Percentiles rank a stretch among this genome's conserved stretches.
phyloP scores from a whole-genome alignment of 2,888 invertebrate genomes.

The Nezara viridula region DNA sequence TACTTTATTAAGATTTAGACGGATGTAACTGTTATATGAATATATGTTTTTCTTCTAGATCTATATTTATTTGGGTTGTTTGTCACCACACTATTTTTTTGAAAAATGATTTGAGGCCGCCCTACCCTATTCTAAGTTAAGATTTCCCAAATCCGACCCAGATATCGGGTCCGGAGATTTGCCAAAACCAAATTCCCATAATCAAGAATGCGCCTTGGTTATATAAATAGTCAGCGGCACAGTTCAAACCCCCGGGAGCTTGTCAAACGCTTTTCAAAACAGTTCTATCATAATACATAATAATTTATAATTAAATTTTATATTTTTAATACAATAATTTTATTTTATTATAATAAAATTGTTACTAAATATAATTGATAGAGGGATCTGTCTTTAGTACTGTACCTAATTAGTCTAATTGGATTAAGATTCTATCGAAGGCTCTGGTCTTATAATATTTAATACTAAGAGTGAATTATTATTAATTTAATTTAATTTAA shows the following conservation, averaged over 20 bases:
- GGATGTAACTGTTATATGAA: no score
- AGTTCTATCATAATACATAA: background rate
- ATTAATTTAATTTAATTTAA: background rate
- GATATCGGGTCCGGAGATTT: constrained; percentile 50
- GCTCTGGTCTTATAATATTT: no score
- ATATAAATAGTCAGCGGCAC: constrained; percentile 50
- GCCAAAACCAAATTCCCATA: constrained; percentile 57
- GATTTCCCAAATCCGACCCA: constrained; percentile 55
- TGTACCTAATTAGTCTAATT: background rate
- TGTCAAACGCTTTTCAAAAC: background rate
- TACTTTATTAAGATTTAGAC: no score
- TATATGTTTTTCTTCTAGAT: background rate
- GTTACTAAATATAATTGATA: background rate
- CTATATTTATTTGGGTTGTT: background rate
- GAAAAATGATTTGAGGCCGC: background rate
- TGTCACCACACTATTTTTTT: background rate
- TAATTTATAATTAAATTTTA: background rate
- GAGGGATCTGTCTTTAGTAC: background rate
- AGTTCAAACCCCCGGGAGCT: background rate
- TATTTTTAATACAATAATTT: background rate
- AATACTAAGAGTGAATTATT: background rate
- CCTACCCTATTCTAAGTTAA: constrained; percentile 38
- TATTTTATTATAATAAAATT: background rate
- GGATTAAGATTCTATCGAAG: background rate
- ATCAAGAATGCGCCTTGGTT: constrained; percentile 47